Evolutionary conservation across 2,113 vertebrate species (phyloP).

Genomic region (Mohoua ochrocephala): DNA sequence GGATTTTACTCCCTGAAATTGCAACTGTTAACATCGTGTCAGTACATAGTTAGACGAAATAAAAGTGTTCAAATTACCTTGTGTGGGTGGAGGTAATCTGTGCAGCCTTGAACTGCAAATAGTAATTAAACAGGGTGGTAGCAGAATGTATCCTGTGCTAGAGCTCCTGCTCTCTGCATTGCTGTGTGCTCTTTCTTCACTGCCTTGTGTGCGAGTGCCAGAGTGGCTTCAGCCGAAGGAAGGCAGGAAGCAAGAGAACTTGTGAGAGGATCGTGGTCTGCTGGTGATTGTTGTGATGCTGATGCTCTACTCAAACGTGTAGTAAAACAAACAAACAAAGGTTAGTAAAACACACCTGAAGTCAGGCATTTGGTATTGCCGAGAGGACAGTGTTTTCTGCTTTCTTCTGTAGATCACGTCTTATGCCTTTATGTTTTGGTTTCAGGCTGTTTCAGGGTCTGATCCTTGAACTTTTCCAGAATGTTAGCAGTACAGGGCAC

Average conservation of each 20-base stretch:
- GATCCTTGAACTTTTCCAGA: background rate
- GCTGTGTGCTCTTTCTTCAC: background rate
- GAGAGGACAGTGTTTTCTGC: background rate
- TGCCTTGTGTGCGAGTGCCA: background rate
- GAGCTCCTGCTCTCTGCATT: background rate
- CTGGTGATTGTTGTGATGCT: background rate
- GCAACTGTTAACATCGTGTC: slow-evolving; percentile 52
- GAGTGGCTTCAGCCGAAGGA: background rate
- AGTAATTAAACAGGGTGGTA: slow-evolving; percentile 65
- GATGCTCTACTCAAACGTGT: background rate
- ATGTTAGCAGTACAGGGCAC: background rate
- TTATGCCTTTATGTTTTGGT: background rate
- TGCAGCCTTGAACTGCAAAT: slow-evolving; percentile 53
- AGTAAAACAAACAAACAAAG: background rate
- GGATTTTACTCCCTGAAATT: slow-evolving; percentile 40
- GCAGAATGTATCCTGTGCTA: slow-evolving; percentile 16
- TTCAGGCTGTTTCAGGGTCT: background rate
- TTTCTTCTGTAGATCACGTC: background rate
- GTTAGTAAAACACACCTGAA: background rate
- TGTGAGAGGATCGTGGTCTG: background rate
- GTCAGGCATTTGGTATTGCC: background rate
- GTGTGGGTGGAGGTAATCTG: slow-evolving; percentile 56
- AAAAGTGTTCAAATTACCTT: slow-evolving; percentile 53
- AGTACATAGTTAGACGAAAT: slow-evolving; percentile 42
- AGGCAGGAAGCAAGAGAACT: background rate